Evolutionary conservation across 2,888 invertebrate species (phyloP).

Genomic region (Drosophila histrio): DNA sequence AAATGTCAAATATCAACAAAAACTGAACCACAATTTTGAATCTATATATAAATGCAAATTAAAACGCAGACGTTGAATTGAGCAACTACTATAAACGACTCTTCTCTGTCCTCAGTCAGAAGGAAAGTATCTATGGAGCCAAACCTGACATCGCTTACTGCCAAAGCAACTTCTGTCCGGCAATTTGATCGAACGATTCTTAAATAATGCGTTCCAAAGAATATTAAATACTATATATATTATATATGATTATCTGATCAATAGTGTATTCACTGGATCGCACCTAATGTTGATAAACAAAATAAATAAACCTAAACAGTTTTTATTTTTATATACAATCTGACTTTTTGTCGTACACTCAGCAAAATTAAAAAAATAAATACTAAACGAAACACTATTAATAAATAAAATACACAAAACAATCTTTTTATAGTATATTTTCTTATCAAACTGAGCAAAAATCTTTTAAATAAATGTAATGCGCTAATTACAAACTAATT

Average conservation of each 20-base stretch:
- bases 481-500: conserved; percentile 23
- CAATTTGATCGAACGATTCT: conserved; percentile 36
- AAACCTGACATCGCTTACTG: conserved; percentile 42
- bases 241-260: conserved; percentile 14
- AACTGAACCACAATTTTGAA: neutral
- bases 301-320: conserved; percentile 42
- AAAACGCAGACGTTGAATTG: conserved; percentile 17
- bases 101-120: neutral
- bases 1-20: conserved; percentile 5
- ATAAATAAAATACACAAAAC: conserved; percentile 3
- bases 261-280: conserved; percentile 55
- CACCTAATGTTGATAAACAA: conserved; percentile 24
- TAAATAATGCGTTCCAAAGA: conserved; percentile 53
- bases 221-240: conserved; percentile 36
- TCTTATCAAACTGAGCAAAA: conserved; percentile 30
- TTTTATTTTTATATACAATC: conserved; percentile 58
- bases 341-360: conserved; percentile 52
- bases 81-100: neutral
- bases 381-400: conserved; percentile 12
- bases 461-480: conserved; percentile 26
- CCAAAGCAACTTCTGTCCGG: conserved; percentile 47
- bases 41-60: neutral
- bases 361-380: conserved; percentile 1
- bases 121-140: neutral
- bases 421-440: conserved; percentile 47